These are phyloP conservation scores for Pelagia noctiluca DNA, from an alignment of 30 jellyfish, hydroid and myxozoan species.

Conservation along the genomic window DNA sequence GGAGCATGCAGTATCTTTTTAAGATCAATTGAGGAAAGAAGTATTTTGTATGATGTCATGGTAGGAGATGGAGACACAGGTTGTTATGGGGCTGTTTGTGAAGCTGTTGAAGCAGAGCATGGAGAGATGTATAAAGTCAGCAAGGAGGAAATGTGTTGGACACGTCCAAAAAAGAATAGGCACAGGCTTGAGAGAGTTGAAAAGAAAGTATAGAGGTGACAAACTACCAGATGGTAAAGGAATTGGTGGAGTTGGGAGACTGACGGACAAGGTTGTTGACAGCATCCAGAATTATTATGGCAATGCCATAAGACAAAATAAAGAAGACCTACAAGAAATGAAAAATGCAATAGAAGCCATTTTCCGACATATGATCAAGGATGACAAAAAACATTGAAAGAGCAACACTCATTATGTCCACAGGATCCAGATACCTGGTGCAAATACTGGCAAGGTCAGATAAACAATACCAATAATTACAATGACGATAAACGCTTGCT, in stretches of 20 bases:
- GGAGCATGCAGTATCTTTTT: too few species aligned
- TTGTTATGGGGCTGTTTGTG: too few species aligned
- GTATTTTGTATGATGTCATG: too few species aligned
- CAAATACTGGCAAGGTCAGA: constrained; percentile 21
- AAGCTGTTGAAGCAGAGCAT: too few species aligned
- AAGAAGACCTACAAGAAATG: constrained; percentile 19
- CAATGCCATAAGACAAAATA: constrained; percentile 17
- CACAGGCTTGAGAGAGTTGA: constrained; percentile 12
- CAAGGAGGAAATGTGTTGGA: too few species aligned
- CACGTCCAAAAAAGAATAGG: too few species aligned
- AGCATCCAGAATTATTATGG: constrained; percentile 42
- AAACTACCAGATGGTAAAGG: too few species aligned
- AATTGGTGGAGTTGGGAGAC: too few species aligned
- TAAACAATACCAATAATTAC: constrained; percentile 6
- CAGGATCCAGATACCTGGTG: constrained; percentile 30
- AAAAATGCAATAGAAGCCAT: constrained; percentile 29
- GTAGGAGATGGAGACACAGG: too few species aligned
- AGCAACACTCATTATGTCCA: constrained; percentile 48
- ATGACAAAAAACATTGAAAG: constrained; percentile 16
- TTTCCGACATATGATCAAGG: constrained; percentile 16
- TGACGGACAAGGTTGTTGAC: constrained; percentile 16
- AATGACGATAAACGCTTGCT: constrained; percentile 22
- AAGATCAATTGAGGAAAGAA: too few species aligned
- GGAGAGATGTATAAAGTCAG: too few species aligned
- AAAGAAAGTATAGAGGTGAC: too few species aligned